Base-by-base conservation (phyloP, 2,113 vertebrate species). In the Rhadina sibilatrix region DNA sequence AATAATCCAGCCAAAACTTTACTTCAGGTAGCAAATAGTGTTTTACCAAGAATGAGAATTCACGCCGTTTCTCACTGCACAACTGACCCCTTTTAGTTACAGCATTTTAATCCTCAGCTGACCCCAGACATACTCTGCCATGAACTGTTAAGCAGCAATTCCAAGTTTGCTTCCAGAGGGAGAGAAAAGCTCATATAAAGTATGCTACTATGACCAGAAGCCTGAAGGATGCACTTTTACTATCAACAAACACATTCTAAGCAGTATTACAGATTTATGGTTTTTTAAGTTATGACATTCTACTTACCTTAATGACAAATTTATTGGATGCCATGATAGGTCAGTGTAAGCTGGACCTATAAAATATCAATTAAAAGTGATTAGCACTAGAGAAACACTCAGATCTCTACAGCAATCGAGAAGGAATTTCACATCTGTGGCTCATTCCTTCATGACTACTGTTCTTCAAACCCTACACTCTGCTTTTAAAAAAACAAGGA, bases 251-350 rank as follows among this genome's bases (percentile, higher is more conserved):
- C 15, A 59, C 10, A 12, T 52, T 56, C 37, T 40, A 89, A 79
- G 42, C 2, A 47, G 15, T 37, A 56, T 17, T 40, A 57, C 1
- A 68, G 7, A 44, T 15, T 33, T 12, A 11, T 35, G 35, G 60
- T 72, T 75, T 65, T 72, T 64, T 8, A 91, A 89, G 30, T 15
- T 72, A 28, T 77, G 30, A 50, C 33, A 66, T 89, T 83, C 44
- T 57, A 28, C 98, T 98, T 97, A 98, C 98, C 97, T 98, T 98
- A 96, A 98, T 91, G 88, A 96, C 95, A 96, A 98, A 97, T 92
- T 98, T 98, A 90, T 97, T 97, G 70, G 97, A 98, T 24, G 94
- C 65, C 97, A 98, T 98, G 37, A 70, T 18, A 83, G 75, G 50
- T 97, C 93, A 89, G 27, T 47, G 12, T 44, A 83, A 93, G 40